phyloP scores from a whole-genome alignment of 2,113 vertebrate species.

The Sialia sialis region DNA sequence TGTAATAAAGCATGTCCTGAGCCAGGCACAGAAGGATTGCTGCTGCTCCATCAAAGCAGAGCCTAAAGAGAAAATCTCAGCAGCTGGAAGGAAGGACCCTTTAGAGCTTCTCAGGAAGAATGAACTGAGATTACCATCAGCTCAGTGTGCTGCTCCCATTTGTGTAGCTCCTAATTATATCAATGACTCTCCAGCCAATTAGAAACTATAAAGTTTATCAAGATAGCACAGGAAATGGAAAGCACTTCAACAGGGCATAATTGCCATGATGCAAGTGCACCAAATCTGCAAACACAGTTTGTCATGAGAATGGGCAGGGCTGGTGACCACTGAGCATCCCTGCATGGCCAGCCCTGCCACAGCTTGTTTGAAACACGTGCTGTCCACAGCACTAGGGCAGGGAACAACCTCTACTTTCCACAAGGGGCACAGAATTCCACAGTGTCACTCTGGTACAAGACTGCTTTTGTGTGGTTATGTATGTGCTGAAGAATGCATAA shows the following conservation, averaged over 20 bases:
- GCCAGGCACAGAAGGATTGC: background rate
- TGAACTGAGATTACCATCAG: background rate
- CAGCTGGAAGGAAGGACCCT: background rate
- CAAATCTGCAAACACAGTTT: background rate
- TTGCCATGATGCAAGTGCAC: background rate
- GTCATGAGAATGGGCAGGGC: background rate
- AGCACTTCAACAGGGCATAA: background rate
- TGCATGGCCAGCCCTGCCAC: rapidly evolving
- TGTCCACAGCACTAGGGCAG: background rate
- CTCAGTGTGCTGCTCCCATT: conserved; percentile 15
- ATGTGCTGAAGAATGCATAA: background rate
- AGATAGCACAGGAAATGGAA: conserved; percentile 49
- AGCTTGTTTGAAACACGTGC: rapidly evolving
- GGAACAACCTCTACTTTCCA: background rate
- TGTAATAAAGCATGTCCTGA: background rate
- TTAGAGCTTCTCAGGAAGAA: background rate
- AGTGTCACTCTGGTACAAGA: background rate
- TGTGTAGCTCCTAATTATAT: conserved; percentile 45
- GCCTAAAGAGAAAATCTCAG: background rate
- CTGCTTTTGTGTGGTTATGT: rapidly evolving
- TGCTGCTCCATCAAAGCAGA: background rate
- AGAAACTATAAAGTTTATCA: conserved; percentile 48
- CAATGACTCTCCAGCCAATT: conserved; percentile 54
- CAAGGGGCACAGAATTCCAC: too few relatives aligned
- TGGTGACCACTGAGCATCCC: rapidly evolving